Percentiles rank a stretch among this genome's conserved stretches.
Evolutionary conservation across 2,113 vertebrate species (phyloP).

Genomic region (Sander vitreus): DNA sequence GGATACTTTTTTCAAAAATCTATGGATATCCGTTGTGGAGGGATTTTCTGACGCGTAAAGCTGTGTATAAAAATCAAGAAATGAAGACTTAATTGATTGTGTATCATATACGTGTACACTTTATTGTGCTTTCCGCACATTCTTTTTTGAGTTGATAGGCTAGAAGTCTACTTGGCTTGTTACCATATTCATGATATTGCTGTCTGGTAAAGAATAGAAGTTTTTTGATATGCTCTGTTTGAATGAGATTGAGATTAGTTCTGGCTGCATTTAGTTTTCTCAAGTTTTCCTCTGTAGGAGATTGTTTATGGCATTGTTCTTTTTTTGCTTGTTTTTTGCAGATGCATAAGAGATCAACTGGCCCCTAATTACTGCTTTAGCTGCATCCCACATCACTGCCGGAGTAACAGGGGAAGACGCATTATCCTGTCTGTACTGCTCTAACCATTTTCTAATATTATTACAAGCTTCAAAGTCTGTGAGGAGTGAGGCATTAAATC

Average conservation of each 20-base stretch:
- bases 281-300: neutral
- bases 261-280: neutral
- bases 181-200: neutral
- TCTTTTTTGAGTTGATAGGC: neutral
- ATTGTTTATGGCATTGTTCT: constrained; percentile 3
- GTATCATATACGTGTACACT: neutral
- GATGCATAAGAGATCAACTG: neutral
- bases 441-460: neutral
- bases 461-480: neutral
- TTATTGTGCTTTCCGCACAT: neutral
- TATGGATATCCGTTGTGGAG: neutral
- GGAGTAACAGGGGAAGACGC: neutral
- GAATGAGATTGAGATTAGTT: neutral
- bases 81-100: neutral
- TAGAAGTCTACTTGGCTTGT: neutral
- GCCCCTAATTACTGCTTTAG: neutral
- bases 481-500: neutral
- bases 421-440: neutral
- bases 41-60: neutral
- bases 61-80: constrained; percentile 2
- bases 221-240: constrained; percentile 2
- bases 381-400: neutral
- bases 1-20: neutral
- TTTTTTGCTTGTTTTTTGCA: constrained; percentile 13
- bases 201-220: neutral